phyloP scores from a whole-genome alignment of 1,140 invertebrate species.

The Leptopilina clavipes region DNA sequence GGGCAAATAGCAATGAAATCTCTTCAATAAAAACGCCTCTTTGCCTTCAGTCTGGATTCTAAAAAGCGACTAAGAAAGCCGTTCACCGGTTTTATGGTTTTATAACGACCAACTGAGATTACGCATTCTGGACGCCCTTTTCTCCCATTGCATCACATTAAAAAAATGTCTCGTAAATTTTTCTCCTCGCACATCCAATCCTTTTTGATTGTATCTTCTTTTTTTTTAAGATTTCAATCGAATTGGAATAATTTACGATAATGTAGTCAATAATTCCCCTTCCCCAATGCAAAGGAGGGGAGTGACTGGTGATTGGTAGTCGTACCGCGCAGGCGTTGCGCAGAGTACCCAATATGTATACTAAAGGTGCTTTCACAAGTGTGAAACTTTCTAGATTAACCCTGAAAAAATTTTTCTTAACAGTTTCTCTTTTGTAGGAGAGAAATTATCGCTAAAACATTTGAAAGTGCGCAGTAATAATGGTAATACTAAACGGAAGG shows the following conservation, averaged over 20 bases:
- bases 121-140: background rate
- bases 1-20: slow-evolving; percentile 8
- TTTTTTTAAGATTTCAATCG: no score
- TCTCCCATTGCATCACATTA: background rate
- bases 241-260: no score
- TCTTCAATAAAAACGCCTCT: slow-evolving; percentile 22
- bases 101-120: slow-evolving; percentile 32
- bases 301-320: no score
- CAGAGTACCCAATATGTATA: no score
- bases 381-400: no score
- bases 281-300: no score
- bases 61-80: slow-evolving; percentile 16
- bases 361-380: no score
- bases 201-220: background rate
- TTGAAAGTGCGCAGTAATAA: background rate
- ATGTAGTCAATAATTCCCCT: no score
- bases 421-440: background rate
- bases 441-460: background rate
- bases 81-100: slow-evolving; percentile 20
- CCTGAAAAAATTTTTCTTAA: no score
- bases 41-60: slow-evolving; percentile 1
- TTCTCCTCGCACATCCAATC: background rate
- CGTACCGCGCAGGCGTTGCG: no score
- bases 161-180: background rate
- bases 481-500: background rate